Evolutionary conservation across 2,888 invertebrate genomes (phyloP), one percentile per base, ranked within the genome.

Genomic region (Bruchidius siliquastri): DNA sequence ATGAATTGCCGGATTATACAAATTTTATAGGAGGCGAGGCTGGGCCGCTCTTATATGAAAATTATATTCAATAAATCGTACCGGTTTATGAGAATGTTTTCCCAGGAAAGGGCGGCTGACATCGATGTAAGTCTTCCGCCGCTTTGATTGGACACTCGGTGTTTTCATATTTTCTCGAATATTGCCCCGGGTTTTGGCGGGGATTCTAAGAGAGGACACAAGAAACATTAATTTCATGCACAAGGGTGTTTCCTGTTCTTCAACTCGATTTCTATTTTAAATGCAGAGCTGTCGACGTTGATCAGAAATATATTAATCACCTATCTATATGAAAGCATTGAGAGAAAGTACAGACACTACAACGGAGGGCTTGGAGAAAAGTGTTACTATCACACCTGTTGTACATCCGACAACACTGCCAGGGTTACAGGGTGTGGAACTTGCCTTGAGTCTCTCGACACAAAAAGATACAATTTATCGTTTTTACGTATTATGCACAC

Each of bases 21-120:
- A 71, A 71, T 71, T 71, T 71, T 71, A 71, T 71, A 22, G 71
- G 18, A 30, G 71, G 71, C 71, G 71, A 71, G 71, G 49, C 49
- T 49, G 49, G 49, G 49, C 49, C 49, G 49, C 49, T 49, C 13
- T 49, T 49, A 49, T 49, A 49, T 49, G 49, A 49, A 49, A 49
- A 49, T 49, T 49, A 49, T 49, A 49, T 49, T 49, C 49, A 49
- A 49, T 49, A 49, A 49, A 49, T 49, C 49, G 49, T 49, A 49
- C 49, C 49, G 49, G 49, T 49, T 49, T 49, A 49, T 49, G 49
- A 49, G 49, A 49, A 49, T 49, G 49, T 49, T 49, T 49, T 18
- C 49, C 18, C 13, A n/a, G 49, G 49, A 49, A 13, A 49, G 49
- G 49, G 49, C 49, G 49, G 8, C 49, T 49, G 49, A 49, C 49